Conservation (phyloP, 1,140 invertebrate species). For the Calephelis nemesis region DNA sequence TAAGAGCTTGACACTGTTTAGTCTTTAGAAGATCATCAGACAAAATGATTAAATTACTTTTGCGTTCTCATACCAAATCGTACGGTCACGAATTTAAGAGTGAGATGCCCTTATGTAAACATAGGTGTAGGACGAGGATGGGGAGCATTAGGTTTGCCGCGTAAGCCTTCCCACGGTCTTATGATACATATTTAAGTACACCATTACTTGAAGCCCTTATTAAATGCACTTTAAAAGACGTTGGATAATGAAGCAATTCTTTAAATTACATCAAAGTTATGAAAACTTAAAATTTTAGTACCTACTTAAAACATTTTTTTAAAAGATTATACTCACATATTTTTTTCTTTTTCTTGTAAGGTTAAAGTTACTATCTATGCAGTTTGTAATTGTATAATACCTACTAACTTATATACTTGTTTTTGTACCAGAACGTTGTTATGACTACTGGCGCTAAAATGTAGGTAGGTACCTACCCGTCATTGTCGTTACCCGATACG, state of each 20-base stretch:
- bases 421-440: too few relatives aligned
- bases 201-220: conserved; percentile 18
- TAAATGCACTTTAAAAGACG: conserved; percentile 8
- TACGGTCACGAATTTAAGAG: conserved; percentile 59
- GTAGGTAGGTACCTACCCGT: too few relatives aligned
- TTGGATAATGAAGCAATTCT: not conserved
- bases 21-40: not conserved
- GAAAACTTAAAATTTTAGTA: not conserved
- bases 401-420: too few relatives aligned
- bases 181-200: conserved; percentile 37
- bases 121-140: conserved; percentile 29
- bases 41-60: conserved; percentile 31
- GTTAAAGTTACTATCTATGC: too few relatives aligned
- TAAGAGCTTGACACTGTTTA: not conserved
- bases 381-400: too few relatives aligned
- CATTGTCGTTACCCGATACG: too few relatives aligned
- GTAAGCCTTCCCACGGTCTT: conserved; percentile 48
- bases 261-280: not conserved
- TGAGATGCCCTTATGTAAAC: conserved; percentile 30
- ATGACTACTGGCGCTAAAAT: too few relatives aligned
- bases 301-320: too few relatives aligned
- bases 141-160: conserved; percentile 34
- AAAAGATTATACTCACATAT: too few relatives aligned
- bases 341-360: too few relatives aligned
- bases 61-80: conserved; percentile 46